phyloP scores from a whole-genome alignment of 2,888 invertebrate genomes.

The Torymus aiolomorphi region DNA sequence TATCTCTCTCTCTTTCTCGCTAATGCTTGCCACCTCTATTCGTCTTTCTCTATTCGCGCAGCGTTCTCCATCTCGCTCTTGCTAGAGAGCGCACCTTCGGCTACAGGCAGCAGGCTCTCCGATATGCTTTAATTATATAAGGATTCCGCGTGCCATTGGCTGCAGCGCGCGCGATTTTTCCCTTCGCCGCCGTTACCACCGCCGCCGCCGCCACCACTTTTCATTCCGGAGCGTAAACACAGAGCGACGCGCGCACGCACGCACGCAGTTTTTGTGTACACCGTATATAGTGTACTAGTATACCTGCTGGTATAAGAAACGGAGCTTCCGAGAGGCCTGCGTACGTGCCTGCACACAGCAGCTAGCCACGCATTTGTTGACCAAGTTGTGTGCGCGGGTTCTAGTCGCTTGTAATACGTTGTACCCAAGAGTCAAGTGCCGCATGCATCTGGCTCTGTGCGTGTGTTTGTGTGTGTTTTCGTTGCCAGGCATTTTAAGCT shows the following conservation, averaged over 20 bases:
- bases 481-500: too few species aligned
- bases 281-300: too few species aligned
- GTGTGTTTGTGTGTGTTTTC: too few species aligned
- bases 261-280: slow-evolving; percentile 5
- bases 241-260: slow-evolving; percentile 8
- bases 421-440: too few species aligned
- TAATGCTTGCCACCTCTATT: background rate
- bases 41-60: background rate
- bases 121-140: slow-evolving; percentile 46
- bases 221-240: slow-evolving; percentile 37
- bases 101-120: background rate
- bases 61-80: background rate
- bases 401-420: too few species aligned
- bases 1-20: slow-evolving; percentile 18
- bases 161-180: slow-evolving; percentile 28
- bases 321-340: too few species aligned
- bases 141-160: slow-evolving; percentile 46
- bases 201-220: background rate
- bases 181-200: background rate
- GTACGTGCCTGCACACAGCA: too few species aligned
- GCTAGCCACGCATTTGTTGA: too few species aligned
- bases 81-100: background rate
- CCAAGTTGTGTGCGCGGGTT: too few species aligned
- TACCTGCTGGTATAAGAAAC: too few species aligned
- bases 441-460: too few species aligned